These are phyloP conservation scores for Flabesymbios commensalis DNA, from an alignment of 2,888 invertebrate genomes.

Conservation along the genomic window DNA sequence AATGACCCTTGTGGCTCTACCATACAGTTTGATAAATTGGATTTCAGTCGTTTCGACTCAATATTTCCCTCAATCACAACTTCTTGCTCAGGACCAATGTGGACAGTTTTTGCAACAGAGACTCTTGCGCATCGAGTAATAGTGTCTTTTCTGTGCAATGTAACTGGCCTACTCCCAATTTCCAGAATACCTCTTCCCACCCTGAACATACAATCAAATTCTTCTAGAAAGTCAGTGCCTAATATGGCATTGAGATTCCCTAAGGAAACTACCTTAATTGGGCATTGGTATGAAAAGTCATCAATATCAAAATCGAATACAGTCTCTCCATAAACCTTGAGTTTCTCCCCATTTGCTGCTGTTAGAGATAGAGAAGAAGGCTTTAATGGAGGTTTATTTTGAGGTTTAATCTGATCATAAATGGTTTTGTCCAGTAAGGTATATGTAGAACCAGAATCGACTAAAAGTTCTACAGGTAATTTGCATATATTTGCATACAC, in stretches of 20 bases:
- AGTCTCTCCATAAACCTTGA: neutral
- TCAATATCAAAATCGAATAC: neutral
- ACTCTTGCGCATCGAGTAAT: neutral
- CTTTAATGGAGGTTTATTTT: neutral
- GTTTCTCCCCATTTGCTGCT: neutral
- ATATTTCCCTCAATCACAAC: neutral
- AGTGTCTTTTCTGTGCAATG: neutral
- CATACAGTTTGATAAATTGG: neutral
- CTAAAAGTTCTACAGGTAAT: neutral
- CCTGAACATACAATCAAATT: neutral
- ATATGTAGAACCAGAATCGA: neutral
- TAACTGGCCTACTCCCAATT: neutral
- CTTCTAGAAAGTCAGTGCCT: neutral
- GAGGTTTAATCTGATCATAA: neutral
- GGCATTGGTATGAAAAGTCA: neutral
- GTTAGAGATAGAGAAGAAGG: neutral
- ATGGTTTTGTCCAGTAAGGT: neutral
- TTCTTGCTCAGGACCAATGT: neutral
- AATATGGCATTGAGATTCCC: neutral
- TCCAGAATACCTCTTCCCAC: neutral
- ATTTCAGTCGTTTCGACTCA: neutral
- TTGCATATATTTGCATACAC: neutral
- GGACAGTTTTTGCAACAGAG: neutral
- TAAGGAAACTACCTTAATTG: neutral
- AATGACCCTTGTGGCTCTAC: neutral